A percentile compares a stretch with the other conserved stretches of the same genome.
Evolutionary conservation across 2,113 vertebrate genomes (phyloP).

Genomic region (Galeopterus variegatus): DNA sequence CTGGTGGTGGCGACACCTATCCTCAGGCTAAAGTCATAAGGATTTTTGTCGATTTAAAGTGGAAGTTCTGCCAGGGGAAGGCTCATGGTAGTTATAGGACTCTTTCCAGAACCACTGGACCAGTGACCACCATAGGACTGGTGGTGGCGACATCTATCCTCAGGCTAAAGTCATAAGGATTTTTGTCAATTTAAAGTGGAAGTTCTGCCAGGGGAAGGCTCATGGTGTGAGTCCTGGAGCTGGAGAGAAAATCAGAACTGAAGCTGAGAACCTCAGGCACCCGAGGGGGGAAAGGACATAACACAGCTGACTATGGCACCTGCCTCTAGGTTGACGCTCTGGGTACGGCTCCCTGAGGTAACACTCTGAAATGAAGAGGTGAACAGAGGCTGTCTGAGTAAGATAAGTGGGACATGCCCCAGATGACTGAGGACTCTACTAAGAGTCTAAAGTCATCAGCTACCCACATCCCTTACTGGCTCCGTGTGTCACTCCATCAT

Average conservation of each 20-base stretch:
- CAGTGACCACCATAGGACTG: background rate
- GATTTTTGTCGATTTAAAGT: background rate
- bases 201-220: background rate
- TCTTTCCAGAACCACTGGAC: background rate
- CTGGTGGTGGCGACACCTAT: background rate
- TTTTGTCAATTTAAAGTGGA: background rate
- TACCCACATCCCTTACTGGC: background rate
- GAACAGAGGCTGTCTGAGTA: background rate
- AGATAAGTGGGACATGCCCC: background rate
- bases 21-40: background rate
- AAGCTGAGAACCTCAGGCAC: background rate
- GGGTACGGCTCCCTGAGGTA: background rate
- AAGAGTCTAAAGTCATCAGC: background rate
- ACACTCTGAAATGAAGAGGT: background rate
- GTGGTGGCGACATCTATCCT: background rate
- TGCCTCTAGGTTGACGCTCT: background rate
- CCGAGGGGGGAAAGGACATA: background rate
- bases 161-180: background rate
- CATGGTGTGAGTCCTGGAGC: background rate
- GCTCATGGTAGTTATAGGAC: background rate
- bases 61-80: background rate
- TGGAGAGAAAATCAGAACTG: background rate
- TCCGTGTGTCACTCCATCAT: background rate
- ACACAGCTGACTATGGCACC: background rate
- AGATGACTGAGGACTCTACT: background rate